These are phyloP conservation scores for Lasioglossum zephyrum DNA, from an alignment of 2,888 invertebrate genomes.

Conservation along the genomic window DNA sequence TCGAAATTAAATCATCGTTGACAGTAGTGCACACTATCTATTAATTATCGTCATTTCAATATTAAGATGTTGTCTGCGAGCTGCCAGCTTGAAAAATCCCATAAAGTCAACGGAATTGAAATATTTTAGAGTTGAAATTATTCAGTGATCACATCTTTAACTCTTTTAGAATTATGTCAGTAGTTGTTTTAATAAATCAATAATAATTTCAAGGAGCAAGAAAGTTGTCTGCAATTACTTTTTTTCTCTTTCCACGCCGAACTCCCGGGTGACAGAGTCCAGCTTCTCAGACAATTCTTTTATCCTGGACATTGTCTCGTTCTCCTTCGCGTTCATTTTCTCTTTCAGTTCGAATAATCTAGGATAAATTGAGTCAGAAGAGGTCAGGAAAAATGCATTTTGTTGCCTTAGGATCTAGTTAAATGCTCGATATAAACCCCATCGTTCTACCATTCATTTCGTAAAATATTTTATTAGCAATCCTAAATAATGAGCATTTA, in stretches of 20 bases:
- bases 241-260: slow-evolving; percentile 60
- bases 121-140: not conserved
- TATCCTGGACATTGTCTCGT: slow-evolving; percentile 60
- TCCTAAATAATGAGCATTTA: not conserved
- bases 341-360: slow-evolving; percentile 76
- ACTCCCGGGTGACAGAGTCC: slow-evolving; percentile 43
- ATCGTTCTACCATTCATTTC: not conserved
- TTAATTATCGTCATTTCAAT: not conserved
- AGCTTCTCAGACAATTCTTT: slow-evolving; percentile 66
- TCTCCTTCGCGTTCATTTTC: slow-evolving; percentile 71
- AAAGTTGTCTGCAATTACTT: slow-evolving; percentile 58
- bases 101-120: not conserved
- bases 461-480: not conserved
- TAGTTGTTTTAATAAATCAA: not conserved
- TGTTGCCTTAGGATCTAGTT: not conserved
- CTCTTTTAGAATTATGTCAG: not conserved
- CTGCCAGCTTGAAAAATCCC: not conserved
- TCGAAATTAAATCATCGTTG: slow-evolving; percentile 17
- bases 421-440: not conserved
- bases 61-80: not conserved
- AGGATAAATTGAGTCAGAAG: slow-evolving; percentile 35
- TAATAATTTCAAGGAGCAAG: not conserved
- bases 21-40: not conserved
- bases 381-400: not conserved
- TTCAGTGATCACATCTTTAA: not conserved